phyloP scores from a whole-genome alignment of 2,797 vertebrate genomes.

The Hydrocynus forskahlii region DNA sequence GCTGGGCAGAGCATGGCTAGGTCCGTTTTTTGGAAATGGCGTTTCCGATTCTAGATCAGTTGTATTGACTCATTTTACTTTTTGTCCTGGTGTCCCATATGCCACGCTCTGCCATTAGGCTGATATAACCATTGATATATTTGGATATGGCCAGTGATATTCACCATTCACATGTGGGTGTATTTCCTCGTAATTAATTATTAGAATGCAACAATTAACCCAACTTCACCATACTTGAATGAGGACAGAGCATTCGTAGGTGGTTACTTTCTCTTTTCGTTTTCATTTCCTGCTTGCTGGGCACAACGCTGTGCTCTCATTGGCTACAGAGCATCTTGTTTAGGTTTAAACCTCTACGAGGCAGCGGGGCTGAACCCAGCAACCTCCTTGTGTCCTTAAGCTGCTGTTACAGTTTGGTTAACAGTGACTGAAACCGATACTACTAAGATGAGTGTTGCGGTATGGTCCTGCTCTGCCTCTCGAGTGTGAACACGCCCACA shows the following conservation, averaged over 20 bases:
- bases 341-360: constrained; percentile 51
- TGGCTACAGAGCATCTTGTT: constrained; percentile 48
- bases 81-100: too few species aligned
- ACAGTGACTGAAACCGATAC: constrained; percentile 57
- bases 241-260: not conserved
- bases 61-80: too few species aligned
- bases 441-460: constrained; percentile 52
- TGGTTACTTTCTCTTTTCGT: constrained; percentile 29
- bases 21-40: too few species aligned
- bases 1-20: too few species aligned
- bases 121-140: too few species aligned
- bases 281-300: constrained; percentile 34
- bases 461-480: not conserved
- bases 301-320: constrained; percentile 21
- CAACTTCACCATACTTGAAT: not conserved
- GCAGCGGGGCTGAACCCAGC: not conserved
- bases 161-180: too few species aligned
- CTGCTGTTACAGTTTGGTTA: constrained; percentile 39
- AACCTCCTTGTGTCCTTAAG: constrained; percentile 14
- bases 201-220: not conserved
- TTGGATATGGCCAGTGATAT: too few species aligned
- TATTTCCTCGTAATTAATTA: not conserved
- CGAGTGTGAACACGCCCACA: constrained; percentile 23
- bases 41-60: too few species aligned
- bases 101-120: too few species aligned